Conservation (phyloP, 92 coral and sea anemone species). For the Plumapathes pennacea region DNA sequence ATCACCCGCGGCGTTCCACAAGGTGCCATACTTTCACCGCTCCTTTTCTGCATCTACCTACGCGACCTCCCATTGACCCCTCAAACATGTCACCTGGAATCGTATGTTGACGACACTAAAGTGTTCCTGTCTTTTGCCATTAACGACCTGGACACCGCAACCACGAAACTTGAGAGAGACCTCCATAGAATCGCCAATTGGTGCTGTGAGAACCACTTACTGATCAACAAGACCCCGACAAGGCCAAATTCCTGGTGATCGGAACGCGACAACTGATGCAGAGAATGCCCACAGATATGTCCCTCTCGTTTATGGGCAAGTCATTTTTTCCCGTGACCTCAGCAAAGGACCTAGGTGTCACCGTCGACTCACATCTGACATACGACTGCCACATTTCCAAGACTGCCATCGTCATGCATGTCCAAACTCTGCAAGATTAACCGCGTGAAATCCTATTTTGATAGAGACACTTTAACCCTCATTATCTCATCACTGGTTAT, state of each 20-base stretch:
- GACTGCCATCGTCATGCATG: conserved; percentile 14
- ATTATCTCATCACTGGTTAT: conserved; percentile 12
- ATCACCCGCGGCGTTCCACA: conserved; percentile 42
- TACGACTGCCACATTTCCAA: conserved; percentile 18
- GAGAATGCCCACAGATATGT: conserved; percentile 5
- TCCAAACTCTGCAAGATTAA: conserved; percentile 23
- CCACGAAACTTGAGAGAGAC: conserved; percentile 16
- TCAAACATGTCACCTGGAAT: conserved; percentile 23
- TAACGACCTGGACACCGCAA: conserved; percentile 12
- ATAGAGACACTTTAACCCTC: not conserved
- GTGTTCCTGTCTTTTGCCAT: conserved; percentile 36
- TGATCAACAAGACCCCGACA: conserved; percentile 21
- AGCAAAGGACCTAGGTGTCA: conserved; percentile 40
- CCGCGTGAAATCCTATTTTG: conserved; percentile 4
- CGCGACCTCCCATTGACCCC: conserved; percentile 15
- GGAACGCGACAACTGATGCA: conserved; percentile 22
- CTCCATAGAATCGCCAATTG: conserved; percentile 24
- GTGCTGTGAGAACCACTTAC: conserved; percentile 26
- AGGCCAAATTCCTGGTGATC: conserved; percentile 12
- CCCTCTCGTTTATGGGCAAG: conserved; percentile 29
- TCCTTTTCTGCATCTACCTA: conserved; percentile 16
- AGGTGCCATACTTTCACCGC: conserved; percentile 39
- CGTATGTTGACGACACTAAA: conserved; percentile 42
- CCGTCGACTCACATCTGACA: conserved; percentile 17
- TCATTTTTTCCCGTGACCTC: conserved; percentile 5